Base-by-base conservation (phyloP, 2,888 invertebrate genomes). In the Carabus problematicus region DNA sequence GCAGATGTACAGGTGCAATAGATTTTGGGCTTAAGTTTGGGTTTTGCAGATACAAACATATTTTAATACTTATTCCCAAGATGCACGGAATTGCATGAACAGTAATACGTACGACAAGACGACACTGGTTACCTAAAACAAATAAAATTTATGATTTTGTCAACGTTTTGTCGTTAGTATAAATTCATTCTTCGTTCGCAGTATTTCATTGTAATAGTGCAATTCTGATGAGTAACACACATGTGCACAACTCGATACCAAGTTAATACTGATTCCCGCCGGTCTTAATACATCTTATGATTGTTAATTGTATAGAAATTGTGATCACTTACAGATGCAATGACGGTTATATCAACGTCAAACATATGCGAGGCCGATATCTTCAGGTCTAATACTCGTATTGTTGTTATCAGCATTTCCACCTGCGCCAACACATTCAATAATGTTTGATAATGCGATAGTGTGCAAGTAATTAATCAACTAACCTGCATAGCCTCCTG, bases 1-100 rank as follows among this genome's bases (percentile, higher is more conserved):
- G 80, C 39, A 8, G 77, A 74, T 72, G 75, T 74, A 72, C 82
- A 81, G 8, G 79, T 64, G 70, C 80, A 81, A 14, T 41, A 45
- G 40, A 3, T 29, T 52, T 14, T 47, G 16, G 55, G 9, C 9
- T 49, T n/a, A 18, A 29, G 29, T 49, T 19, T 41, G 52, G 16
- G 8, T 11, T 14, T 19, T 19, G 43, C 49, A 63, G 19, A n/a
- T 3, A 4, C 19, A 47, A 63, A 29, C n/a, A 45, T 11, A 4
- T 63, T 11, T 42, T 12, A 63, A 58, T 29, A 62, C 55, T 70
- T 70, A 70, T 6, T 63, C 52, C 73, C 73, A 74, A 47, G 69
- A 72, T 8, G 71, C 71, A 39, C 76, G 74, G 62, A 78, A 78
- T 56, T 78, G 78, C 18, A 78, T 70, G 11, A 76, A 76, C 7